These are phyloP conservation scores for Equus quagga DNA, from an alignment of 2,113 vertebrate species.

Conservation along the genomic window DNA sequence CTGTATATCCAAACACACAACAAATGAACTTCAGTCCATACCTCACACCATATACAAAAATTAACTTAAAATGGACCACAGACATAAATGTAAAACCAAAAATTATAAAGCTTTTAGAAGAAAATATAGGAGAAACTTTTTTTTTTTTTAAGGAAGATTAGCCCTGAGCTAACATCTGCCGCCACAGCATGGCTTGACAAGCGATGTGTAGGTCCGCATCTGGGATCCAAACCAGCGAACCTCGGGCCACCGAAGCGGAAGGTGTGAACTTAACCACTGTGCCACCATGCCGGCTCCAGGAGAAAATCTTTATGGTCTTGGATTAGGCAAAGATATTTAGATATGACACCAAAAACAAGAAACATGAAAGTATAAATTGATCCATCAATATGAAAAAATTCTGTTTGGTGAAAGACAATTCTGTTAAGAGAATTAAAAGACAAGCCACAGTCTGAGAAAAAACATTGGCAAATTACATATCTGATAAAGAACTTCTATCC, in stretches of 20 bases:
- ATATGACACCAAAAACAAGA: not conserved
- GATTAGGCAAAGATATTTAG: not conserved
- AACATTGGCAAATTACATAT: not conserved
- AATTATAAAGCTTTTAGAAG: not conserved
- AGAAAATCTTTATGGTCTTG: not conserved
- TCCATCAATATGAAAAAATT: not conserved
- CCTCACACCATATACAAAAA: not conserved
- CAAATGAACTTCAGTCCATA: not conserved
- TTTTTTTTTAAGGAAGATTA: too few species aligned
- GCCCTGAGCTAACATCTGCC: too few species aligned
- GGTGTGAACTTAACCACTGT: too few species aligned
- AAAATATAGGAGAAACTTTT: not conserved
- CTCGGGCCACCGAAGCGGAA: too few species aligned
- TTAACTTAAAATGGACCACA: not conserved
- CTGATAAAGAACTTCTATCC: not conserved
- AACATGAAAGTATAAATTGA: not conserved
- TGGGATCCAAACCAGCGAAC: too few species aligned
- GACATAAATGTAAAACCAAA: not conserved
- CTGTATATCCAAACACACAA: not conserved
- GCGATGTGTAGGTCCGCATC: too few species aligned
- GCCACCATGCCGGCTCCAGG: too few species aligned
- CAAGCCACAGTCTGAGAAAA: not conserved
- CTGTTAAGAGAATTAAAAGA: not conserved
- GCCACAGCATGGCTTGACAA: too few species aligned
- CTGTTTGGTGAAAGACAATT: not conserved